These are phyloP conservation scores for Drosophila borborema DNA, from an alignment of 2,888 invertebrate genomes.

Conservation along the genomic window DNA sequence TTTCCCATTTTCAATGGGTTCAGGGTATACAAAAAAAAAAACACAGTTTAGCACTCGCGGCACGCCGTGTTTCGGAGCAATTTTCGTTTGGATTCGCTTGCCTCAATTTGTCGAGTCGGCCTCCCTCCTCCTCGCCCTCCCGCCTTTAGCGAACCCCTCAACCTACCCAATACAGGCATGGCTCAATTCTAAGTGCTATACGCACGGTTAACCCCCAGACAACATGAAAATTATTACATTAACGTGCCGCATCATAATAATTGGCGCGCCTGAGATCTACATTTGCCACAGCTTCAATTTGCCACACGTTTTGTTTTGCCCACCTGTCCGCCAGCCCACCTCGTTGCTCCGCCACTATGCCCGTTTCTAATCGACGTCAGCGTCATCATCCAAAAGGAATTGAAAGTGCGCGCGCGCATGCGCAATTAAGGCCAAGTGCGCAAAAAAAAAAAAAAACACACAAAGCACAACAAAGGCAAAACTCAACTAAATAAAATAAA, in stretches of 20 bases:
- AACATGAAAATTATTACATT: constrained; percentile 56
- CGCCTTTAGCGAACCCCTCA: too few relatives aligned
- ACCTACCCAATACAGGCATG: neutral
- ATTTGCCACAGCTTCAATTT: constrained; percentile 69
- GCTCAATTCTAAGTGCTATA: constrained; percentile 2
- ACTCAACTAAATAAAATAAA: constrained; percentile 12
- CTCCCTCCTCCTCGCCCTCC: neutral
- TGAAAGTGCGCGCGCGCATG: constrained; percentile 74
- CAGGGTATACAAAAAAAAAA: too few relatives aligned
- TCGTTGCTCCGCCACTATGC: neutral
- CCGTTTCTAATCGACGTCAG: constrained; percentile 19
- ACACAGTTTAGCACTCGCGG: constrained; percentile 9
- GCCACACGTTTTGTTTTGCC: constrained; percentile 30
- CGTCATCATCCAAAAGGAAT: constrained; percentile 70
- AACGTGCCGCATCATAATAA: constrained; percentile 54
- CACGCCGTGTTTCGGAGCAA: constrained; percentile 47
- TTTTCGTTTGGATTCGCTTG: constrained; percentile 60
- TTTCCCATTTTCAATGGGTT: too few relatives aligned
- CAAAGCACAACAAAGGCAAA: constrained; percentile 18
- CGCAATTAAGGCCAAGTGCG: constrained; percentile 80
- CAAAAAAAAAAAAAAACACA: constrained; percentile 24
- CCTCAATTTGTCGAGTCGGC: constrained; percentile 15
- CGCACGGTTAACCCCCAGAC: constrained; percentile 8
- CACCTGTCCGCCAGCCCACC: neutral
- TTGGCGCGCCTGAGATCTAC: constrained; percentile 54